Conservation (phyloP, 2,797 vertebrate genomes). For the Halcyon leucocephala region DNA sequence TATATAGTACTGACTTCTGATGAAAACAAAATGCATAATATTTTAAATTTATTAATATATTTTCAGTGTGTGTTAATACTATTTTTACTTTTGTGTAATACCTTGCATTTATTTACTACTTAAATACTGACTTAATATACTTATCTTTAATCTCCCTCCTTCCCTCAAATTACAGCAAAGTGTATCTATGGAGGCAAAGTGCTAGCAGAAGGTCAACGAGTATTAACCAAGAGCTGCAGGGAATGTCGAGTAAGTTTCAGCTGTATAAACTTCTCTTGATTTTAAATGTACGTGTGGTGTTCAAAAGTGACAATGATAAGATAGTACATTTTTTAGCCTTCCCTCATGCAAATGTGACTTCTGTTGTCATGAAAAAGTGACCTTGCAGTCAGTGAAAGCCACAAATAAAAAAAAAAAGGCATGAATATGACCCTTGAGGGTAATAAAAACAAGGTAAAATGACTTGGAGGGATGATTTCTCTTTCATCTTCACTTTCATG, state of each 20-base stretch:
- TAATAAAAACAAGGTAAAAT: neutral
- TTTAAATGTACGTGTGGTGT: neutral
- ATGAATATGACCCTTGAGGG: neutral
- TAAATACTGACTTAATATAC: neutral
- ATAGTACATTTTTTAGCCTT: slow-evolving; percentile 5
- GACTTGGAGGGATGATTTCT: neutral
- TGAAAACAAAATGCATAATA: neutral
- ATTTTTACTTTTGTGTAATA: neutral
- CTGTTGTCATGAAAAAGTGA: neutral
- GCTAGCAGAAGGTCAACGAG: slow-evolving; percentile 89
- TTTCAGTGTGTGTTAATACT: neutral
- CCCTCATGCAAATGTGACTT: slow-evolving; percentile 8
- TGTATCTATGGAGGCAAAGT: slow-evolving; percentile 89
- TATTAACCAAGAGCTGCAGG: slow-evolving; percentile 89
- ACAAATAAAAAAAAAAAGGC: neutral
- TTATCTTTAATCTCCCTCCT: neutral
- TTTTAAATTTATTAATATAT: neutral
- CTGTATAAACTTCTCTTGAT: neutral
- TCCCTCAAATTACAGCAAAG: slow-evolving; percentile 82
- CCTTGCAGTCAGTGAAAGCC: neutral
- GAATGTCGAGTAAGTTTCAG: slow-evolving; percentile 90
- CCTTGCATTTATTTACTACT: neutral
- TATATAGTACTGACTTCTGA: neutral
- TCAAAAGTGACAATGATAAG: slow-evolving; percentile 3
- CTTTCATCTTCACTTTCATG: neutral